phyloP scores from a whole-genome alignment of 2,113 vertebrate species.

The Phaetusa simplex region DNA sequence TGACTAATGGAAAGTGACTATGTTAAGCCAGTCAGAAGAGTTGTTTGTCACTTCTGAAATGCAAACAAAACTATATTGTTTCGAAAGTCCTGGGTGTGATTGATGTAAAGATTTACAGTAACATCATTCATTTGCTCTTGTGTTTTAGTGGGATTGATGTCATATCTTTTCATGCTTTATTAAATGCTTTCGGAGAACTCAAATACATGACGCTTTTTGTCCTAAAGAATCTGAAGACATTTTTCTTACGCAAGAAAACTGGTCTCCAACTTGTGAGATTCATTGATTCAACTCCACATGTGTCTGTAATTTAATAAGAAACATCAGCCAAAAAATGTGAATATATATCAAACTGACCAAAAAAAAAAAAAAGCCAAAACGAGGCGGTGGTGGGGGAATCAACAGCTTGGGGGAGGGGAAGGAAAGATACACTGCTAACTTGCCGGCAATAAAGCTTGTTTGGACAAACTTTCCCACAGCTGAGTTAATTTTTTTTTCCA shows the following conservation, averaged over 20 bases:
- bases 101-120: conserved; percentile 95
- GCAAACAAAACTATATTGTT: conserved; percentile 99
- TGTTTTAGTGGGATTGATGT: conserved; percentile 94
- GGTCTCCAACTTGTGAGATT: conserved; percentile 81
- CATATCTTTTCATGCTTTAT: conserved; percentile 99
- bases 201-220: conserved; percentile 87
- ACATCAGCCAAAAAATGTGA: conserved; percentile 74
- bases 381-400: not conserved
- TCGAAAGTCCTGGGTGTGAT: conserved; percentile 87
- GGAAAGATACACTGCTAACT: conserved; percentile 67
- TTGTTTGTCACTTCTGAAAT: conserved; percentile 99
- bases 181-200: conserved; percentile 86
- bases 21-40: conserved; percentile 96
- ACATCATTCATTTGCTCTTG: conserved; percentile 95
- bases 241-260: conserved; percentile 63
- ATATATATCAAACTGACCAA: conserved; percentile 75
- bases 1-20: conserved; percentile 99
- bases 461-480: conserved; percentile 52
- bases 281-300: conserved; percentile 85
- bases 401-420: not conserved
- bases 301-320: conserved; percentile 90
- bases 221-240: conserved; percentile 74
- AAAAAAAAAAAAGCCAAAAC: conserved; percentile 50
- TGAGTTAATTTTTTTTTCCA: not conserved
- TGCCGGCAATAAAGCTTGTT: conserved; percentile 54